Conservation (phyloP, 2,888 invertebrate genomes). For the Ennomos erosarius region DNA sequence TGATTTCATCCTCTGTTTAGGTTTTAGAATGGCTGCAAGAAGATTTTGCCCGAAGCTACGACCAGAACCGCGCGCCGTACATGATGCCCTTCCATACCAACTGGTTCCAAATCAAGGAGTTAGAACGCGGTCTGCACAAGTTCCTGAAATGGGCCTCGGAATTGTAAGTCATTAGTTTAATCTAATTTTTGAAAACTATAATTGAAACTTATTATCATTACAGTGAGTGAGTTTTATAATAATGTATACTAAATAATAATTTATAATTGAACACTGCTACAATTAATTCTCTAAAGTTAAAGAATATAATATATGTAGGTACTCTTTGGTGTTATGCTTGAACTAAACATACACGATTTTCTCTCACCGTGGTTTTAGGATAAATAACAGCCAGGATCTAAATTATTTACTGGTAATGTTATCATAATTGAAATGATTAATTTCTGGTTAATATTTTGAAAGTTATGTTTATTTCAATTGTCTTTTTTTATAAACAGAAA, state of each 20-base stretch:
- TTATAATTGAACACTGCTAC: too few species aligned
- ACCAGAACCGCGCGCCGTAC: constrained; percentile 95
- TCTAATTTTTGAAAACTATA: too few species aligned
- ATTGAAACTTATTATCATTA: too few species aligned
- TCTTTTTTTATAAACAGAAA: constrained; percentile 81
- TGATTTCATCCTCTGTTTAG: constrained; percentile 61
- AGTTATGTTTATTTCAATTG: background rate
- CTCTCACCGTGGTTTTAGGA: too few species aligned
- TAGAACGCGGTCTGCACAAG: constrained; percentile 93
- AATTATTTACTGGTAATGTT: too few species aligned
- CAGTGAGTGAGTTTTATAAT: too few species aligned
- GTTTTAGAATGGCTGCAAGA: constrained; percentile 95
- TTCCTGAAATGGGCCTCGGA: constrained; percentile 92
- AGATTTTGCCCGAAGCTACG: constrained; percentile 93
- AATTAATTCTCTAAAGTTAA: too few species aligned
- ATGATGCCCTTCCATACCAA: constrained; percentile 99
- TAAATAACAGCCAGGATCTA: too few species aligned
- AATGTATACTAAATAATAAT: too few species aligned
- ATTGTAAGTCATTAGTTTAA: constrained; percentile 67
- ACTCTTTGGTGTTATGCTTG: background rate
- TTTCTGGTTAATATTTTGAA: background rate
- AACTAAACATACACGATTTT: too few species aligned
- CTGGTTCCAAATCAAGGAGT: constrained; percentile 96
- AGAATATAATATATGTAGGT: too few species aligned
- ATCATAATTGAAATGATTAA: too few species aligned